A percentile compares a stretch with the other conserved stretches of the same genome.
phyloP scores from a whole-genome alignment of 2,888 invertebrate genomes.

The Eupsilia transversa region DNA sequence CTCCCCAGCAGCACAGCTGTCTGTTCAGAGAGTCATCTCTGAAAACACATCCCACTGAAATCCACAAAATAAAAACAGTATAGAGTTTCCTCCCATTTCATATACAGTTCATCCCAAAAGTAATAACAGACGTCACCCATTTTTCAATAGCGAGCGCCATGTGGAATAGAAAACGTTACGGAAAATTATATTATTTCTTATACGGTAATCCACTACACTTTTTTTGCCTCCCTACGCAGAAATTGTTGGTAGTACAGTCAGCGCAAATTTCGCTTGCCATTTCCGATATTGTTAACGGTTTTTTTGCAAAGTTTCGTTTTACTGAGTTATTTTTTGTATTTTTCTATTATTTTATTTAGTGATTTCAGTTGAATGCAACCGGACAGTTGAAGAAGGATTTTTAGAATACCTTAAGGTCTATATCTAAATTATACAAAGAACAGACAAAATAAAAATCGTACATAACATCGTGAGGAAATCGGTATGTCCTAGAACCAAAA shows the following conservation, averaged over 20 bases:
- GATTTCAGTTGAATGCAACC: background rate
- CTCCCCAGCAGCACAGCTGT: too few relatives aligned
- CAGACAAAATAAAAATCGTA: too few relatives aligned
- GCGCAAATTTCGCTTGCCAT: background rate
- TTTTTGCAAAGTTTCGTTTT: constrained; percentile 17
- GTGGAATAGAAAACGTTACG: constrained; percentile 52
- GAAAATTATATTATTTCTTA: constrained; percentile 61
- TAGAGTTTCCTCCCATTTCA: background rate
- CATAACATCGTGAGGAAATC: too few relatives aligned
- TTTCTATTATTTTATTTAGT: background rate
- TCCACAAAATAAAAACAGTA: background rate
- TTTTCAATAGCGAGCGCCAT: constrained; percentile 49
- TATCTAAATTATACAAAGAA: too few relatives aligned
- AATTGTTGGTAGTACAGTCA: constrained; percentile 52
- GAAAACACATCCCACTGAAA: background rate
- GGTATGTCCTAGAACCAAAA: too few relatives aligned
- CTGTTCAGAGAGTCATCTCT: too few relatives aligned
- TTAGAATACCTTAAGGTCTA: background rate
- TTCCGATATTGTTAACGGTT: constrained; percentile 20
- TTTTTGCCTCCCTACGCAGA: constrained; percentile 40
- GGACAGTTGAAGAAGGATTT: background rate
- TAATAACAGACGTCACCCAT: constrained; percentile 43
- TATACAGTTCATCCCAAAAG: constrained; percentile 29
- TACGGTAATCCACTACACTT: constrained; percentile 58
- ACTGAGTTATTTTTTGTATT: background rate